Conservation (phyloP, 2,113 vertebrate genomes). For the Glaucidium brasilianum region DNA sequence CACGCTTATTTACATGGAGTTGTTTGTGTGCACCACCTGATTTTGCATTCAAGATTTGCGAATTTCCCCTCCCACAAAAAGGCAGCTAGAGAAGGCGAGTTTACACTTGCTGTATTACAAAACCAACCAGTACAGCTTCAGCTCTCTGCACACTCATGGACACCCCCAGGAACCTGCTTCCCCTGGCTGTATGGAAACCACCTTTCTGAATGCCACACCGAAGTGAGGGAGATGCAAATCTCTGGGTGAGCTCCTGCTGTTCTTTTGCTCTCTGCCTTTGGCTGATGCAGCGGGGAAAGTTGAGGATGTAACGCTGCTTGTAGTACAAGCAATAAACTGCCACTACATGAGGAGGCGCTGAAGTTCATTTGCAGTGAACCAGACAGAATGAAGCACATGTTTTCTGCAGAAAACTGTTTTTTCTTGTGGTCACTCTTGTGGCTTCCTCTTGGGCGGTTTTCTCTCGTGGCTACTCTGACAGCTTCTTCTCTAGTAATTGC, state of each 20-base stretch:
- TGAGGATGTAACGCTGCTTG: not conserved
- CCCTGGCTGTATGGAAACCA: not conserved
- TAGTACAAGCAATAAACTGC: not conserved
- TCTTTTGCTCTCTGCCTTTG: not conserved
- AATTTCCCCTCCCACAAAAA: not conserved
- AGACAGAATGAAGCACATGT: rapidly evolving
- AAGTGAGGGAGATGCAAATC: not conserved
- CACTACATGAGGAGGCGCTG: rapidly evolving
- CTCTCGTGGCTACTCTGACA: conserved; percentile 1
- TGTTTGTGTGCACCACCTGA: too few species aligned
- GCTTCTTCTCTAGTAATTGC: conserved; percentile 80
- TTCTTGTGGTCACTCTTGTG: not conserved
- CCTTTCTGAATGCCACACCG: not conserved
- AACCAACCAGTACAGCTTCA: not conserved
- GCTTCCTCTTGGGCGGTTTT: not conserved
- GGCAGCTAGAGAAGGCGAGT: not conserved
- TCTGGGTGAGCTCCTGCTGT: not conserved
- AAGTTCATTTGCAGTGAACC: not conserved
- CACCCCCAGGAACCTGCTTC: not conserved
- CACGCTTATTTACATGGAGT: not conserved
- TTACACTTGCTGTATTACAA: not conserved
- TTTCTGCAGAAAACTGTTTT: not conserved
- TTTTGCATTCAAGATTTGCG: not conserved
- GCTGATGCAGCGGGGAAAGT: not conserved
- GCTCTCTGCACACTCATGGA: not conserved